phyloP scores from a whole-genome alignment of 2,888 invertebrate genomes.

The Nematopogon swammerdamellus region DNA sequence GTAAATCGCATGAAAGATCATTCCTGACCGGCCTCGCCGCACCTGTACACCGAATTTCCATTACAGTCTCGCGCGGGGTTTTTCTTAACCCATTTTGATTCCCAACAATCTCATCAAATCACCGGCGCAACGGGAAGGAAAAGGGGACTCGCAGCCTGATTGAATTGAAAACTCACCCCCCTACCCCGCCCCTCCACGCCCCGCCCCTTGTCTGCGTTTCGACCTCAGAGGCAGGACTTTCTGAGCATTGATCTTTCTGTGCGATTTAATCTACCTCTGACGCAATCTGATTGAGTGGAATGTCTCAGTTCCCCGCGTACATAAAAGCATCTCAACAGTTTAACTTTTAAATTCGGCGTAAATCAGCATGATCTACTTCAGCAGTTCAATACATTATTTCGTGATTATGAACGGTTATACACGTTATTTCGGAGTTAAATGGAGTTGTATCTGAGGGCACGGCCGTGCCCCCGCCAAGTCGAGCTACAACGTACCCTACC shows the following conservation, averaged over 20 bases:
- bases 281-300: too few species aligned
- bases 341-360: too few species aligned
- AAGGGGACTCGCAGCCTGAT: slow-evolving; percentile 47
- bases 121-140: slow-evolving; percentile 19
- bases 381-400: too few species aligned
- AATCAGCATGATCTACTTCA: too few species aligned
- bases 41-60: background rate
- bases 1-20: background rate
- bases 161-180: slow-evolving; percentile 47
- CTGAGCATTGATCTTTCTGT: background rate
- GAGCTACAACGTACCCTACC: too few species aligned
- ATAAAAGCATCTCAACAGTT: too few species aligned
- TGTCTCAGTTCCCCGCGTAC: too few species aligned
- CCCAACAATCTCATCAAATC: slow-evolving; percentile 54
- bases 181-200: slow-evolving; percentile 19
- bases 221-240: background rate
- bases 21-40: background rate
- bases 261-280: background rate
- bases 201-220: background rate
- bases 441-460: too few species aligned
- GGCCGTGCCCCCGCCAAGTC: too few species aligned
- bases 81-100: slow-evolving; percentile 32
- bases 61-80: background rate
- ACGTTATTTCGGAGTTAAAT: too few species aligned
- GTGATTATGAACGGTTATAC: too few species aligned